Base-by-base conservation (phyloP, 2,888 invertebrate genomes). In the Drosophila setosimentum region DNA sequence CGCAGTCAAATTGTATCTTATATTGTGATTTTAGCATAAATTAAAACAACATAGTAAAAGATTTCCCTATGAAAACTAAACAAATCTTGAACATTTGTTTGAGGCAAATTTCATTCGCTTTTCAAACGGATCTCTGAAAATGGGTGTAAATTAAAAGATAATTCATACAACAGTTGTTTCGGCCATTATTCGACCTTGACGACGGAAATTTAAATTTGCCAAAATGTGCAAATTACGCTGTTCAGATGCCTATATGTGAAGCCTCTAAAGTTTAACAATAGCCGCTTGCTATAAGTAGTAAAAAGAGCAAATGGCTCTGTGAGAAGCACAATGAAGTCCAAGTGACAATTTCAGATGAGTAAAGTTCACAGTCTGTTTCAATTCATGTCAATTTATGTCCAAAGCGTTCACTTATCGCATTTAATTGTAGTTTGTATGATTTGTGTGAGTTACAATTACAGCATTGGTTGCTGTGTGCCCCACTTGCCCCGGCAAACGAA, bases 401-500 rank as follows among this genome's bases (percentile, higher is more conserved):
- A 49, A 81, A 71, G 50, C 67, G 65, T 51, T 68, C 68, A 77
- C 68, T 74, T 86, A 68, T 51, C 73, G 71, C 73, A 69, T 68
- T 86, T 61, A 80, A 86, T 72, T 72, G 66, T 65, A 59, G 67
- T 77, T 86, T n/a, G n/a, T n/a, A 77, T 68, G 74, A 83, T 77
- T 88, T 70, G 74, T 74, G 60, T 53, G 48, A 11, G 57, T 53
- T 24, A 16, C 62, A 79, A 69, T 77, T 68, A 68, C 64, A 32
- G 32, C 50, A 21, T 18, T 33, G 24, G 24, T 24, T 24, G 35
- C 1, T 7, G 35, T 21, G 13, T 64, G 66, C 35, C 51, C 16
- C 51, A 33, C 7, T 32, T 63, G 50, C 29, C 16, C 27, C 16
- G 33, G 16, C 59, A 27, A 42, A 10, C 45, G 48, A 29, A 54